Evolutionary conservation across 2,888 invertebrate genomes (phyloP), one percentile per base, ranked within the genome.

Genomic region (Molorchus minor): DNA sequence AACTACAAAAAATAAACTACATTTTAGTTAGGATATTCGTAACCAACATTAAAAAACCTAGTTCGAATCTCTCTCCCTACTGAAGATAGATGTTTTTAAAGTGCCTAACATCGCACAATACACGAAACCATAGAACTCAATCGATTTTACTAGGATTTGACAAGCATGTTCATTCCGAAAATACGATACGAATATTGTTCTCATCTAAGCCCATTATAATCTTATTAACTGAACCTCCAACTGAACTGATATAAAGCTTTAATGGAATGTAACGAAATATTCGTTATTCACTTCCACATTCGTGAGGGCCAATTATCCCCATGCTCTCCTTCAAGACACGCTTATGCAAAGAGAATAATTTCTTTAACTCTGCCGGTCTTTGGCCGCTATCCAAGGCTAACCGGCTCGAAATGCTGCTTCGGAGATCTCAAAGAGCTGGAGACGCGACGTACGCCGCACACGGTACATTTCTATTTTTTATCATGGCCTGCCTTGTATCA

Each of bases 341-440:
- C 49, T 38, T 38, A 15, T 49, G 49, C 21, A 36, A 49, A 15
- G 13, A 40, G 41, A 30, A 52, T 55, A 45, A 60, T 63, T 58
- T 59, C 60, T 62, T 62, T 56, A 49, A 46, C 54, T 62, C 56
- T 58, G 41, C 62, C 94, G 67, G 67, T 69, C 68, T 68, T 65
- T 65, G 68, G 67, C 68, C 69, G 64, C 62, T 49, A 45, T 67
- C 62, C 69, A 69, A 69, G 69, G 69, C 59, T 67, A 69, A 69
- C 69, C 64, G 46, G 65, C 45, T 56, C 41, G 38, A 56, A 58
- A 53, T 52, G 56, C 56, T 57, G 62, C 56, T 44, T 49, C 56
- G 46, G 43, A 63, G 30, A 52, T 52, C 52, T 52, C 52, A 29
- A 52, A 16, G 41, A 51, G 30, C 25, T 41, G 16, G 30, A 52